phyloP scores from a whole-genome alignment of 2,888 invertebrate genomes.

The Caenorhabditis sp. region DNA sequence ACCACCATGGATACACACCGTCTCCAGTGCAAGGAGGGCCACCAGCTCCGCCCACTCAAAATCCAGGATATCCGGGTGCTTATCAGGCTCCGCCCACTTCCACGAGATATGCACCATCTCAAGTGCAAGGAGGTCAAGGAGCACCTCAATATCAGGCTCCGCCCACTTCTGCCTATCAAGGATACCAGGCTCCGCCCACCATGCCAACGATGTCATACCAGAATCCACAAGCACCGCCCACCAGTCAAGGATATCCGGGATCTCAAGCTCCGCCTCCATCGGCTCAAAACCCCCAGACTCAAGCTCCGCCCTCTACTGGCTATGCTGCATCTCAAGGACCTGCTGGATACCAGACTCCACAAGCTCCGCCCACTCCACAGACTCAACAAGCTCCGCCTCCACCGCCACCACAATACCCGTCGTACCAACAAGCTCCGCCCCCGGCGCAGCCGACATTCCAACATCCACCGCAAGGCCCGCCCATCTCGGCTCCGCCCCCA shows the following conservation, averaged over 20 bases:
- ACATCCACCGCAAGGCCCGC: constrained; percentile 38
- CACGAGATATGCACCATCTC: neutral
- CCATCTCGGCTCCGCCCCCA: constrained; percentile 45
- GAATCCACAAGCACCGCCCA: too few relatives aligned
- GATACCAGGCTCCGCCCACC: constrained; percentile 3
- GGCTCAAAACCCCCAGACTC: neutral
- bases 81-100: neutral
- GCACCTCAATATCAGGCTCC: neutral
- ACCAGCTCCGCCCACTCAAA: constrained; percentile 10
- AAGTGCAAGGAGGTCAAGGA: neutral
- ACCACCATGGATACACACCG: neutral
- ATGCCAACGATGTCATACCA: too few relatives aligned
- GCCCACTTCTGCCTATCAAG: neutral
- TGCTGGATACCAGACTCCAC: too few relatives aligned
- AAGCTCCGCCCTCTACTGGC: too few relatives aligned
- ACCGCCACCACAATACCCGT: constrained; percentile 16
- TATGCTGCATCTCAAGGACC: too few relatives aligned
- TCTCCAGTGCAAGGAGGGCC: neutral
- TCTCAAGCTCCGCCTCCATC: constrained; percentile 21
- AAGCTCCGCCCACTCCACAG: constrained; percentile 20
- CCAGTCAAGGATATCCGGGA: too few relatives aligned
- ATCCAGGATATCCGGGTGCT: too few relatives aligned
- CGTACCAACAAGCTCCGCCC: constrained; percentile 21
- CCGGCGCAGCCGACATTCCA: constrained; percentile 27
- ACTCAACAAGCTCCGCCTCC: constrained; percentile 11